Conservation (phyloP, 2,113 vertebrate species). For the Ursus arctos region DNA sequence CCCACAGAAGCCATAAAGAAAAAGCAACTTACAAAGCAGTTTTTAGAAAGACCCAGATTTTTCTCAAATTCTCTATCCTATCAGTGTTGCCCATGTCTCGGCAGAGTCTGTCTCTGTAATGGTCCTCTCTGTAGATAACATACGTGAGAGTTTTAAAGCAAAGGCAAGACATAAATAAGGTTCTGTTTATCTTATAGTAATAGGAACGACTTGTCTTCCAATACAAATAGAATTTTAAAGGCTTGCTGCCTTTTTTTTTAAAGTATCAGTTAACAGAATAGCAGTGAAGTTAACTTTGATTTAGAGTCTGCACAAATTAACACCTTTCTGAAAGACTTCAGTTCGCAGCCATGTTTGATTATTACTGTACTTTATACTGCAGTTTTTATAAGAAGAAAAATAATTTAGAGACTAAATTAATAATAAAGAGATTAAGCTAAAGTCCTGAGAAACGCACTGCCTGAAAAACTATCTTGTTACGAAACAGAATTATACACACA, state of each 20-base stretch:
- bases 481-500: constrained; percentile 67
- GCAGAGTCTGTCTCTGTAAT: constrained; percentile 82
- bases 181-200: constrained; percentile 72
- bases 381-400: constrained; percentile 67
- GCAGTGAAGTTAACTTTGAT: constrained; percentile 52
- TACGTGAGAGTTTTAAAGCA: constrained; percentile 82
- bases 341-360: constrained; percentile 44
- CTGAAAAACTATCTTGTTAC: constrained; percentile 72
- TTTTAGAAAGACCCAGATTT: constrained; percentile 85
- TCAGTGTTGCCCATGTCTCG: constrained; percentile 79
- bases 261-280: constrained; percentile 55
- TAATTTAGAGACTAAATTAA: constrained; percentile 67
- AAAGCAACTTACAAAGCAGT: constrained; percentile 84
- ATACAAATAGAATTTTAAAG: constrained; percentile 71
- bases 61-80: constrained; percentile 85
- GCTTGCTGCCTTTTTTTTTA: constrained; percentile 7
- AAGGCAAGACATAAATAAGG: constrained; percentile 68
- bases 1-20: constrained; percentile 80
- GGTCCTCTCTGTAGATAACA: constrained; percentile 84
- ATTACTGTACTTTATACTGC: constrained; percentile 60
- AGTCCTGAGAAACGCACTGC: constrained; percentile 82
- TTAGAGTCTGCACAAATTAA: constrained; percentile 68
- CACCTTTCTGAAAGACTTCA: constrained; percentile 52
- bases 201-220: constrained; percentile 70
- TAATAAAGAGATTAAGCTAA: constrained; percentile 53